Base-by-base conservation (phyloP, 2,113 vertebrate genomes). In the Nyctibius bracteatus region DNA sequence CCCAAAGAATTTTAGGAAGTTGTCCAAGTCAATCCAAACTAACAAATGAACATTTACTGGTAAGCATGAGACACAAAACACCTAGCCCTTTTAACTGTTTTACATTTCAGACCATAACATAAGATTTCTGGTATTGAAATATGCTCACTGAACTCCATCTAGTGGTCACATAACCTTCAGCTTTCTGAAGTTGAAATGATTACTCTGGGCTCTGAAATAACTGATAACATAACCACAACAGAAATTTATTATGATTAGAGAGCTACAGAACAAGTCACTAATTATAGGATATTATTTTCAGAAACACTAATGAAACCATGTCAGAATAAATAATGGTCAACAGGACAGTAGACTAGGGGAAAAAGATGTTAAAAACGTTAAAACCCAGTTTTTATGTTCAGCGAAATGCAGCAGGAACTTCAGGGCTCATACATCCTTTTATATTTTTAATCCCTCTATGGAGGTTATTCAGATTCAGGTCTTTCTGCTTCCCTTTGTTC, bases 81-180 rank as follows among this genome's bases (percentile, higher is more conserved):
- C 11, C 21, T 20, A 57, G 9, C 16, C 22, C 20, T 88, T 82
- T 80, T 62, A 88, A 65, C 30, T n/a, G 8, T 41, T 68, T 24
- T 10, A 37, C 12, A 13, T 31, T 51, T 46, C 33, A 90, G 84
- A 16, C 4, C 9, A 4, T 17, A 86, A n/a, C 8, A 46, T 1
- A 33, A 61, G 14, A 62, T 67, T 86, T 71, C 44, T 55, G 33
- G 30, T 49, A 75, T 0, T 33, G 61, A 97, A 97, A 90, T 70
- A 70, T 14, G 91, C 79, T 96, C 92, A 49, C 57, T 14, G 74
- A 31, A 88, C 97, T 96, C 97, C 97, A 96, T 92, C 96, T 97
- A 97, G 97, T 95, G 97, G 97, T 75, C 66, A 93, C 2, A 1
- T 5, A 83, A 82, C 70, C 94, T 96, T 10, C 30, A 73, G 57